Conservation (phyloP, 2,113 vertebrate species). For the Perognathus longimembris region DNA sequence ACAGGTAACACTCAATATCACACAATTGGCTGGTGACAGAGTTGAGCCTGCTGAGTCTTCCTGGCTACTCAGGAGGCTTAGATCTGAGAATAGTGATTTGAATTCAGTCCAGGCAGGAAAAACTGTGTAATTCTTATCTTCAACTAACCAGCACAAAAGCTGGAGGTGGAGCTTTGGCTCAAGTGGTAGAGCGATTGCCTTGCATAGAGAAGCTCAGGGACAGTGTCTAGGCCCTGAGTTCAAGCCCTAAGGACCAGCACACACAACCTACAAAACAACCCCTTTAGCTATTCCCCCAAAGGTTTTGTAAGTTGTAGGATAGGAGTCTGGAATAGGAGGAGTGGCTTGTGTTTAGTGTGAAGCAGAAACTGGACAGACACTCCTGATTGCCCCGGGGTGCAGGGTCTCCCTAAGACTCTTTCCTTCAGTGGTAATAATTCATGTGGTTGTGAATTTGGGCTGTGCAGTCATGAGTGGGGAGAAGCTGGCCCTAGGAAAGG, state of each 20-base stretch:
- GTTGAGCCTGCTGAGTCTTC: too few species aligned
- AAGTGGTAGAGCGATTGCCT: too few species aligned
- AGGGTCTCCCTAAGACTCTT: too few species aligned
- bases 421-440: background rate
- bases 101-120: too few species aligned
- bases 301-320: background rate
- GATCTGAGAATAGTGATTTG: too few species aligned
- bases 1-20: background rate
- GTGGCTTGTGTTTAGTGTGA: background rate
- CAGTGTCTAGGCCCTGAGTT: too few species aligned
- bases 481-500: background rate
- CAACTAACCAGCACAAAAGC: too few species aligned
- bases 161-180: too few species aligned
- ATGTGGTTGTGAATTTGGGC: background rate
- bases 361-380: background rate
- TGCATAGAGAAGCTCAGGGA: too few species aligned
- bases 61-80: background rate
- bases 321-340: background rate
- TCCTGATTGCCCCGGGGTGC: background rate
- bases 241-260: too few species aligned
- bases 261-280: background rate
- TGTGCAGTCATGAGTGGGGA: background rate
- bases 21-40: background rate
- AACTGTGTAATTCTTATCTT: too few species aligned
- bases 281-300: background rate